These are phyloP conservation scores for Anguilla marmorata DNA, from an alignment of 2,797 vertebrate species.

Conservation along the genomic window DNA sequence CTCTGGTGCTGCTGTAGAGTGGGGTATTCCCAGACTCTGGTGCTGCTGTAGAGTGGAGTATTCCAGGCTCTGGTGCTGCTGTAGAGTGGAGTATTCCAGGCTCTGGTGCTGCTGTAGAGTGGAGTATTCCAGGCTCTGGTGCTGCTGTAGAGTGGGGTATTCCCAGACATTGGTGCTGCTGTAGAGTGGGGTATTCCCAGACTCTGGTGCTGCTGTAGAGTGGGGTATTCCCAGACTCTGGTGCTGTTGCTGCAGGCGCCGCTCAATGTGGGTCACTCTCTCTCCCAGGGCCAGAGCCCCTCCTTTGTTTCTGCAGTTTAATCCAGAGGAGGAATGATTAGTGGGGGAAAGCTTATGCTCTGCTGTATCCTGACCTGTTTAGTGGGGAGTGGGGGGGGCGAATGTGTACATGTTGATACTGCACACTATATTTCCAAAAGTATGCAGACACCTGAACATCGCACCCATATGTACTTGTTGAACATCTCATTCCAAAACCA, in stretches of 20 bases:
- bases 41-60: too few relatives aligned
- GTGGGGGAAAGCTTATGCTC: conserved; percentile 33
- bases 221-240: background rate
- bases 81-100: too few relatives aligned
- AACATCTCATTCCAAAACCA: too few relatives aligned
- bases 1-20: conserved; percentile 48
- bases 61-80: too few relatives aligned
- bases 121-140: background rate
- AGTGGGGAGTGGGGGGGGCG: background rate
- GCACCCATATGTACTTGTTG: too few relatives aligned
- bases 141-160: background rate
- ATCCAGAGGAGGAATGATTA: conserved; percentile 49
- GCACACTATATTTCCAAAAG: too few relatives aligned
- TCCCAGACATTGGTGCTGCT: background rate
- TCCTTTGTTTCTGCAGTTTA: conserved; percentile 62
- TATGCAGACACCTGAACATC: too few relatives aligned
- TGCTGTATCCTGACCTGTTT: conserved; percentile 14
- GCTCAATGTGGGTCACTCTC: conserved; percentile 77
- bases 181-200: background rate
- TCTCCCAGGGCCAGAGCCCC: conserved; percentile 37
- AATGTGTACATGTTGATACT: too few relatives aligned
- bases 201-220: background rate
- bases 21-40: too few relatives aligned
- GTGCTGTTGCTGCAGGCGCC: conserved; percentile 67
- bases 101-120: too few relatives aligned